Base-by-base conservation (phyloP, 2,888 invertebrate genomes). In the Tanytarsus gracilentus region DNA sequence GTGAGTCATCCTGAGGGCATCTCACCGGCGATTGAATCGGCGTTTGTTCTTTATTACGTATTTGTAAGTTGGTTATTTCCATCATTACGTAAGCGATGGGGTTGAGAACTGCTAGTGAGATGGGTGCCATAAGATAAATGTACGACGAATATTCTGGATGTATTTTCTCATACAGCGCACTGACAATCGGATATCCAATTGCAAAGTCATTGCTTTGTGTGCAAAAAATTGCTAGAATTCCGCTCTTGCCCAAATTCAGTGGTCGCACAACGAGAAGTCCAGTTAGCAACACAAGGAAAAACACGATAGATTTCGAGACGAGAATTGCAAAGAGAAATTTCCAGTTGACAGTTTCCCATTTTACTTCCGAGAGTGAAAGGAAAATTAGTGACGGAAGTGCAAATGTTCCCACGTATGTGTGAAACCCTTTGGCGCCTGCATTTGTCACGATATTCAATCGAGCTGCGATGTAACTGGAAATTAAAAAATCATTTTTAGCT, bases 201-300 rank as follows among this genome's bases (percentile, higher is more conserved):
- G 97, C 96, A 76, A 97, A 96, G 74, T 97, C 97, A 78, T 97
- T 97, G 71, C 94, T 95, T 71, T 96, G 96, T 0, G 96, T 96
- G 66, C 90, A 88, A 72, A 96, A 96, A 68, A 97, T 95, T 16
- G 90, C 91, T 78, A 90, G 89, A 62, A 97, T 79, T 11, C 94
- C 96, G 48, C 93, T 90, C 68, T 86, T 81, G 3, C 90, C 90
- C 64, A 86, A 80, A 73, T 92, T 86, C 16, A 85, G 70, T 5
- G 92, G 91, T 69, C 87, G 81, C n/a, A 83, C 82, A 40, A 92
- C 82, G 44, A 95, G 71, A 63, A 93, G 68, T 3, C 89, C 87
- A 26, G 94, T 78, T 44, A 85, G 70, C 52, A 87, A 79, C 14
- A 94, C 93, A 62, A 80, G 74, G 67, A 88, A 78, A 73, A 96